phyloP scores from a whole-genome alignment of 2,797 vertebrate genomes.

The Parotocinclus haroldoi region DNA sequence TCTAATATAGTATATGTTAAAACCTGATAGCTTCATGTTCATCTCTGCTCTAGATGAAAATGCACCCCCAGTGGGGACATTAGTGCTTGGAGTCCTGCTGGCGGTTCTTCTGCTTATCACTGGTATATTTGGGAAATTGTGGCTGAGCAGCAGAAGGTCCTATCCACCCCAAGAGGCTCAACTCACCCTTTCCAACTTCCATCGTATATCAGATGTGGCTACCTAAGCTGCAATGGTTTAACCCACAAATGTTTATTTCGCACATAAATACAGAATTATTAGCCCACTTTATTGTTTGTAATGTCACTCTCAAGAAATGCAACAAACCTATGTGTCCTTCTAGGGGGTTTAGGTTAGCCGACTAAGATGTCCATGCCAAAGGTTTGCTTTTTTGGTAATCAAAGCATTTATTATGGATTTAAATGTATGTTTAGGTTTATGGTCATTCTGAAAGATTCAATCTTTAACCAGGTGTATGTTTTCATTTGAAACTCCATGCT shows the following conservation, averaged over 20 bases:
- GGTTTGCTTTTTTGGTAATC: too few species aligned
- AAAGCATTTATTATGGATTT: too few species aligned
- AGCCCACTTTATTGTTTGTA: too few species aligned
- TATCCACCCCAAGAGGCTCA: conserved; percentile 72
- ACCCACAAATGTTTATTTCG: conserved; percentile 10
- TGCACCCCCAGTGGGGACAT: conserved; percentile 66
- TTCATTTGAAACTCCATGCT: too few species aligned
- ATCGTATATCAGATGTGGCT: conserved; percentile 75
- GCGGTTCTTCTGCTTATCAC: conserved; percentile 67
- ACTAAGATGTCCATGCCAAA: too few species aligned
- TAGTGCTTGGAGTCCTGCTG: conserved; percentile 68
- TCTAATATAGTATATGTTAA: too few species aligned
- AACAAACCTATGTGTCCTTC: too few species aligned
- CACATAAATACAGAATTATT: not conserved
- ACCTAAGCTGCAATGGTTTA: conserved; percentile 55
- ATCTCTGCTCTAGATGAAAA: conserved; percentile 52
- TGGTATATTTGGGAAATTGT: conserved; percentile 71
- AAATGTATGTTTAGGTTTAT: too few species aligned
- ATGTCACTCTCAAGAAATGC: too few species aligned
- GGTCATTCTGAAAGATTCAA: too few species aligned
- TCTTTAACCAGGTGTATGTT: too few species aligned
- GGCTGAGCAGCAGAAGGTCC: conserved; percentile 69
- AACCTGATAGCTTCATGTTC: conserved; percentile 2
- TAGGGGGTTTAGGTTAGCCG: too few species aligned
- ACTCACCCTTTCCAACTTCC: conserved; percentile 75